A percentile compares a stretch with the other conserved stretches of the same genome.
Evolutionary conservation across 2,113 vertebrate genomes (phyloP).

Genomic region (Erpornis zantholeuca): DNA sequence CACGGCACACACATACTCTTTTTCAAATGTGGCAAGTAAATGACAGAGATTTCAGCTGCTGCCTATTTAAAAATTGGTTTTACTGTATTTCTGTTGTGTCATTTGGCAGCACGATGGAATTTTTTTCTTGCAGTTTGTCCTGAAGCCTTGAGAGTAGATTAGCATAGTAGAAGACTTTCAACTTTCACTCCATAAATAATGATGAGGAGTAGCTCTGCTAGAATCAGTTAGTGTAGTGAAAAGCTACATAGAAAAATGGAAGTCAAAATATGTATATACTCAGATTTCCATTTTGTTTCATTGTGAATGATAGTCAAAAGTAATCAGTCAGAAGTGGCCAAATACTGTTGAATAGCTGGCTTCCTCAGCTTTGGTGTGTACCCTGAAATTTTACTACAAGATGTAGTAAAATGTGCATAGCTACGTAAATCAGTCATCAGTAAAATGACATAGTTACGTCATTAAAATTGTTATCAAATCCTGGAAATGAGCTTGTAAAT

Average conservation of each 20-base stretch:
- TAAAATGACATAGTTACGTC: neutral
- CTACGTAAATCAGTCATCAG: no score
- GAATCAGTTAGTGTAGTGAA: neutral
- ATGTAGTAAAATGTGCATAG: neutral
- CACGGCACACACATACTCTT: neutral
- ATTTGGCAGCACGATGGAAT: neutral
- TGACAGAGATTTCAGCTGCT: neutral
- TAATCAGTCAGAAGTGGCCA: neutral
- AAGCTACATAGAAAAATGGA: neutral
- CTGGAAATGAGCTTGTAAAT: neutral
- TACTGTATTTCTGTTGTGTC: neutral
- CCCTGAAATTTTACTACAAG: neutral
- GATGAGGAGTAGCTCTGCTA: neutral
- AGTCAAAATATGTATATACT: neutral
- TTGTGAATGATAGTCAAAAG: neutral
- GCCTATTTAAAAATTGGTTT: neutral
- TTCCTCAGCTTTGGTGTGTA: neutral
- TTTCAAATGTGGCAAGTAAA: neutral
- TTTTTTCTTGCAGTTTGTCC: neutral
- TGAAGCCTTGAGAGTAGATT: neutral
- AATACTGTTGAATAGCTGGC: neutral
- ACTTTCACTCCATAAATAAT: neutral
- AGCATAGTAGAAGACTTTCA: neutral
- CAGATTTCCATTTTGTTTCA: neutral
- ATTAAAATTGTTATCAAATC: neutral